Conservation (phyloP, 2,113 vertebrate species). For the Heliornis fulica region DNA sequence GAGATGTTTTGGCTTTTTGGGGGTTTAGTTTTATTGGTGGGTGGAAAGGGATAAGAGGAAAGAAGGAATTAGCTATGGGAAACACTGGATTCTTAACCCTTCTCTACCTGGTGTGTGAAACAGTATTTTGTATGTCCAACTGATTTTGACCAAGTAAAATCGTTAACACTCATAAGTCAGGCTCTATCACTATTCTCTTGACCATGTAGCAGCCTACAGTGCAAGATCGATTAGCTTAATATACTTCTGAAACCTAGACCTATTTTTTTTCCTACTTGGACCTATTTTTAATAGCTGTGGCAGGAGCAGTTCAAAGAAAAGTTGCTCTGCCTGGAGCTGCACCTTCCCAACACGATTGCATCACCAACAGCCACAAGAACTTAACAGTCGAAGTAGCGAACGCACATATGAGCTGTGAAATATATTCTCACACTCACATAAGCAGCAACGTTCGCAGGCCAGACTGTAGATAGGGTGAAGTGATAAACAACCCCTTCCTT, state of each 20-base stretch:
- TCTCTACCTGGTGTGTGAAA: not conserved
- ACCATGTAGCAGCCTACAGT: not conserved
- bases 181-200: not conserved
- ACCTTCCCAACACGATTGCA: constrained; percentile 40
- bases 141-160: not conserved
- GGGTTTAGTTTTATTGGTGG: not conserved
- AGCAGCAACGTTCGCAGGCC: not conserved
- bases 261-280: constrained; percentile 3
- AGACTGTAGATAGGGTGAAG: not conserved
- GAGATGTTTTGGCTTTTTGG: no score
- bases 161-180: not conserved
- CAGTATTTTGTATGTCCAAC: not conserved
- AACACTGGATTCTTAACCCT: not conserved
- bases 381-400: not conserved
- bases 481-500: not conserved
- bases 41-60: not conserved
- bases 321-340: constrained; percentile 43
- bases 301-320: constrained; percentile 51
- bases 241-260: not conserved
- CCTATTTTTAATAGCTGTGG: constrained; percentile 49
- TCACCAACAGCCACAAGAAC: constrained; percentile 49
- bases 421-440: constrained; percentile 33
- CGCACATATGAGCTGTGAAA: constrained; percentile 6
- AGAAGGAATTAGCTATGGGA: not conserved
- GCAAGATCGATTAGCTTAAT: constrained; percentile 9